A percentile compares a stretch with the other conserved stretches of the same genome.
Evolutionary conservation across 2,797 vertebrate species (phyloP).

Genomic region (Cynodonichthys magdalenae): DNA sequence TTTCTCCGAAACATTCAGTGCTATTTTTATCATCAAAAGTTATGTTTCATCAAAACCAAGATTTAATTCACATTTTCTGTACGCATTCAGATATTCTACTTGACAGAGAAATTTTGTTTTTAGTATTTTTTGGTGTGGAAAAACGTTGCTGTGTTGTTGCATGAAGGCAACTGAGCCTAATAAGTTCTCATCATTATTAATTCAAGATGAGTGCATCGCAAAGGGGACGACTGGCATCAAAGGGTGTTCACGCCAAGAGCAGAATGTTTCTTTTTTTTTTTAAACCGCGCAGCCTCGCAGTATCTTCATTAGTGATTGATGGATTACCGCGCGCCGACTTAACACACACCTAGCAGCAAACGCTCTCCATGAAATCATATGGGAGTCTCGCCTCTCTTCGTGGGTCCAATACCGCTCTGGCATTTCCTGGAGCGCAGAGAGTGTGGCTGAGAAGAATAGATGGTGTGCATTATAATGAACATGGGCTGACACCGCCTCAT

Average conservation of each 20-base stretch:
- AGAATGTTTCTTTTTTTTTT: conserved; percentile 30
- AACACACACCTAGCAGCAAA: conserved; percentile 73
- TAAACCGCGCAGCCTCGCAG: conserved; percentile 42
- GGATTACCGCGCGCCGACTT: conserved; percentile 63
- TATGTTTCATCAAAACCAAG: neutral
- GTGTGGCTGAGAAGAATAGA: conserved; percentile 91
- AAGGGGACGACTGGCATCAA: conserved; percentile 39
- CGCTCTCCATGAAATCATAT: conserved; percentile 72
- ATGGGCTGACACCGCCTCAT: conserved; percentile 91
- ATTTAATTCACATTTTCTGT: no score
- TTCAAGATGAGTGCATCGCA: conserved; percentile 54
- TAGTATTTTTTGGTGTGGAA: neutral
- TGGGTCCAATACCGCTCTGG: conserved; percentile 72
- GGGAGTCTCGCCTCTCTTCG: conserved; percentile 67
- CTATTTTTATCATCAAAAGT: neutral
- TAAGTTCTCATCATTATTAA: conserved; percentile 59
- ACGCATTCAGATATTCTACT: neutral
- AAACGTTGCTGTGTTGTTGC: conserved; percentile 9
- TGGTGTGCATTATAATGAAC: conserved; percentile 97
- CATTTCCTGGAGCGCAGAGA: conserved; percentile 87
- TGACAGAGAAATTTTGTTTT: neutral
- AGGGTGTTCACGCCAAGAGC: conserved; percentile 54
- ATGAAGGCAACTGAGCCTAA: conserved; percentile 3
- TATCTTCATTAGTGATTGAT: conserved; percentile 80
- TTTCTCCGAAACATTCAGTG: no score